Evolutionary conservation across 2,797 vertebrate genomes (phyloP).

Genomic region (Prunella strophiata): DNA sequence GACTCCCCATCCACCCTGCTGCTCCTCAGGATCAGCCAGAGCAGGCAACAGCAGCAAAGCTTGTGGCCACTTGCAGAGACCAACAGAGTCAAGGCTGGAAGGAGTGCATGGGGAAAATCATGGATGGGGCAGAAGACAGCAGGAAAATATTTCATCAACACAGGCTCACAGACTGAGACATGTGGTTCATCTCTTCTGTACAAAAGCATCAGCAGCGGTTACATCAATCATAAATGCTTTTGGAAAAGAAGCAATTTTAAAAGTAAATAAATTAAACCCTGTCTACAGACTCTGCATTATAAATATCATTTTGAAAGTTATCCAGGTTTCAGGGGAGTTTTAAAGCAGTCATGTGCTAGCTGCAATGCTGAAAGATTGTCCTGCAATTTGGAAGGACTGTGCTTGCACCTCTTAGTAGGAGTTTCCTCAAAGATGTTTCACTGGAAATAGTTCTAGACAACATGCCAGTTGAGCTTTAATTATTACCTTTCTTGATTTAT

Average conservation of each 20-base stretch:
- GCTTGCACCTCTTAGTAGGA: not conserved
- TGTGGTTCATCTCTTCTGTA: not conserved
- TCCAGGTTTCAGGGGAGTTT: not conserved
- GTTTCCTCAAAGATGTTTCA: not conserved
- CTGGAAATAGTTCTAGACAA: not conserved
- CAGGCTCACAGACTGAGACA: not conserved
- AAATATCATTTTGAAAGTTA: not conserved
- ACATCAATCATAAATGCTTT: not conserved
- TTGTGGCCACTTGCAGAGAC: not conserved
- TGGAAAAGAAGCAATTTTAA: not conserved
- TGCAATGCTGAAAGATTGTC: not conserved
- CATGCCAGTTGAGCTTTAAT: not conserved
- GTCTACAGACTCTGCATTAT: not conserved
- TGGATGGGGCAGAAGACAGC: not conserved
- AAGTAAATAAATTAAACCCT: not conserved
- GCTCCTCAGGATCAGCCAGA: not conserved
- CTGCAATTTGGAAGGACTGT: not conserved
- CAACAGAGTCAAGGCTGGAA: not conserved
- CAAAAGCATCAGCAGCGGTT: not conserved
- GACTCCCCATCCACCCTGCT: rapidly evolving
- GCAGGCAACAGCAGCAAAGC: rapidly evolving
- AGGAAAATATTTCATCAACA: not conserved
- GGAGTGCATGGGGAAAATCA: not conserved
- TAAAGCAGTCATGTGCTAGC: not conserved
- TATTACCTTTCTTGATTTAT: not conserved